Percentiles rank a stretch among this genome's conserved stretches.
These are phyloP conservation scores for Macrotrachela quadricornifera DNA, from an alignment of 1,140 invertebrate genomes.

Conservation along the genomic window DNA sequence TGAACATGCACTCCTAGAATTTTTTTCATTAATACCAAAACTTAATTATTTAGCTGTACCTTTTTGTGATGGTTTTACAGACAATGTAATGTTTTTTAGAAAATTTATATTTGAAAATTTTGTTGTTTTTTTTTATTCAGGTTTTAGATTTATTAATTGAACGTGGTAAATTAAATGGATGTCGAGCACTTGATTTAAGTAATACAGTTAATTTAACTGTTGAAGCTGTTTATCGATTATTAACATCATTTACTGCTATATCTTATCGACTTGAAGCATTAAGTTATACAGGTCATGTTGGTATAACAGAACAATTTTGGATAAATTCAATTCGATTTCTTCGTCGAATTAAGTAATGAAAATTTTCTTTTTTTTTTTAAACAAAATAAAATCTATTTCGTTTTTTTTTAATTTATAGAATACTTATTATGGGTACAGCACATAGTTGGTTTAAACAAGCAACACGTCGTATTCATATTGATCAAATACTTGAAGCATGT, in stretches of 20 bases:
- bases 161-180: slow-evolving; percentile 22
- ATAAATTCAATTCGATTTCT: slow-evolving; percentile 66
- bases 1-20: slow-evolving; percentile 71
- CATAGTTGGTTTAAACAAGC: slow-evolving; percentile 86
- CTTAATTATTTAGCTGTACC: slow-evolving; percentile 74
- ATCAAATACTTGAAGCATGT: slow-evolving; percentile 89
- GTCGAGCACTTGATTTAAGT: slow-evolving; percentile 74
- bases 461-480: slow-evolving; percentile 47
- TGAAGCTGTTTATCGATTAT: slow-evolving; percentile 67
- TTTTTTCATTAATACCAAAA: slow-evolving; percentile 63
- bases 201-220: slow-evolving; percentile 82
- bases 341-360: slow-evolving; percentile 55
- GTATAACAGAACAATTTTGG: slow-evolving; percentile 91
- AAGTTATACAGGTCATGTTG: slow-evolving; percentile 75
- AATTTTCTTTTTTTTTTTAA: no score
- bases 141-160: no score
- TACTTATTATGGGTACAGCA: slow-evolving; percentile 83
- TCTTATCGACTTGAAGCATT: slow-evolving; percentile 67
- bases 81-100: slow-evolving; percentile 39
- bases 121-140: no score
- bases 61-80: slow-evolving; percentile 87
- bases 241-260: slow-evolving; percentile 43
- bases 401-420: slow-evolving; percentile 37
- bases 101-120: no score
- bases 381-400: no score